Evolutionary conservation across 2,113 vertebrate species (phyloP), one percentile per base, ranked within the genome.

Genomic region (Melanocharis versteri): DNA sequence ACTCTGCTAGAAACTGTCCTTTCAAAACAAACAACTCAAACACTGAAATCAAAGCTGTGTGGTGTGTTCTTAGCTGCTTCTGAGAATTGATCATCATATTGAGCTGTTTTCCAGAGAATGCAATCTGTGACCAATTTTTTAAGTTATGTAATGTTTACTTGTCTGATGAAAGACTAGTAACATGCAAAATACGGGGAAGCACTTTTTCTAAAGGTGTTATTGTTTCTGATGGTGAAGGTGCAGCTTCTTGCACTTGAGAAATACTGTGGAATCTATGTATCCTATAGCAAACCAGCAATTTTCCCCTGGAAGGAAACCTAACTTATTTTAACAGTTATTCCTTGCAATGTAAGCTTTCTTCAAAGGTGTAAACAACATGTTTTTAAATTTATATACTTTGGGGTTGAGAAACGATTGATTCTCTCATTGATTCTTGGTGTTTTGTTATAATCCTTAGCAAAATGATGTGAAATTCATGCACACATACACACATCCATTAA

Each of bases 401-500:
- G 5, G 10, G 9, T 42, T 75, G 44, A 61, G 35, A 75, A 77
- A 28, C 28, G 0, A 13, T 40, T 7, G 30, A 21, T 61, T 82
- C 27, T 27, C 10, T 79, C 12, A 9, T 13, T 64, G n/a, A 18
- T 57, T 91, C 19, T 58, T 82, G 10, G 7, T 42, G 6, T 33
- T 68, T 71, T 68, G 26, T 37, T 77, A 27, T 27, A 70, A 53
- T 61, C 16, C 11, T 24, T 45, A 73, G 11, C 51, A 68, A 76
- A 80, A 72, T 3, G 0, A 30, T 51, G 14, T 90, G 51, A 70
- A 75, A 60, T 82, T 66, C 28, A 21, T 50, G 24, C 33, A 53
- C 6, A 26, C 2, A 3, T 24, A 48, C 12, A 10, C 4, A 5
- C 2, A 22, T 4, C 13, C 13, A 22, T 50, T 15, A 23, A 70